These are phyloP conservation scores for Hydrotaea cyrtoneurina DNA, from an alignment of 2,888 invertebrate species.

Conservation along the genomic window DNA sequence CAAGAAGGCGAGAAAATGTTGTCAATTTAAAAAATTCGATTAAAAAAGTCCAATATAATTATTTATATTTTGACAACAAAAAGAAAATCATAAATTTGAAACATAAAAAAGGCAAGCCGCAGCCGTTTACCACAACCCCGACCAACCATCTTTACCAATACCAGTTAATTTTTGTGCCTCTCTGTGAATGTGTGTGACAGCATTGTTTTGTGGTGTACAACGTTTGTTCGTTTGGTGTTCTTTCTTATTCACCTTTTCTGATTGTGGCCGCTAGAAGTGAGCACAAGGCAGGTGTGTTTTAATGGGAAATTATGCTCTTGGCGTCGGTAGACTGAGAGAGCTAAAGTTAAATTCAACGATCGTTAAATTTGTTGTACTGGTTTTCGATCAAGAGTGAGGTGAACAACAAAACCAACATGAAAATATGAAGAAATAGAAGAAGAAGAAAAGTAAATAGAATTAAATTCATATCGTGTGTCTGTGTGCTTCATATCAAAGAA, in stretches of 20 bases:
- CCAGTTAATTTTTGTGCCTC: too few species aligned
- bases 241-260: constrained; percentile 6
- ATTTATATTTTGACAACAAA: too few species aligned
- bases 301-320: neutral
- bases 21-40: constrained; percentile 5
- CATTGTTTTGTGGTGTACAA: too few species aligned
- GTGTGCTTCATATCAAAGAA: too few species aligned
- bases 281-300: constrained; percentile 20
- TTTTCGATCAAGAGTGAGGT: neutral
- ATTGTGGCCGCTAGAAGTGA: neutral
- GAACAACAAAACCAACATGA: neutral
- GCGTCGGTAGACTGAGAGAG: neutral
- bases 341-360: constrained; percentile 4
- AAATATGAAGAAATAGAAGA: neutral
- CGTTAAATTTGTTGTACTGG: neutral
- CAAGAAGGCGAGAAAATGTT: too few species aligned
- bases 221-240: neutral
- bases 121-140: too few species aligned
- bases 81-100: neutral
- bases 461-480: too few species aligned
- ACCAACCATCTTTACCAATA: too few species aligned
- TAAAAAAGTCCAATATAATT: neutral
- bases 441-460: neutral
- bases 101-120: too few species aligned
- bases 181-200: too few species aligned